phyloP scores from a whole-genome alignment of 1,140 invertebrate species.

The Drosophila simulans region DNA sequence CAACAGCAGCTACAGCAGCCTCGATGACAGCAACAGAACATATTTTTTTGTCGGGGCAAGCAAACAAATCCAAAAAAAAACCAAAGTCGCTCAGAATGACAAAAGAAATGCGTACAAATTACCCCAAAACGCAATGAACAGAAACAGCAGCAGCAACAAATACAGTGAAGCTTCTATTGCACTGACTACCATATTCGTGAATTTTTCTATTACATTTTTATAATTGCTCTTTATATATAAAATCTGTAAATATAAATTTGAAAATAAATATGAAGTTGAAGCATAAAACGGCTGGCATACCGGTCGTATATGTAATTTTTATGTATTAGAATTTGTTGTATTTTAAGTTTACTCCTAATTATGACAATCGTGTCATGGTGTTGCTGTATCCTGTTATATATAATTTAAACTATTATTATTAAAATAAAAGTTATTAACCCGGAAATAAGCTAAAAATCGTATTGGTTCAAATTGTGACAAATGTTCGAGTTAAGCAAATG shows the following conservation, averaged over 20 bases:
- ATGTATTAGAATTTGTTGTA: too few relatives aligned
- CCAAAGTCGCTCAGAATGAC: slow-evolving; percentile 46
- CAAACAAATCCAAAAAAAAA: slow-evolving; percentile 48
- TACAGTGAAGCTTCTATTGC: slow-evolving; percentile 3
- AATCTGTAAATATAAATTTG: too few relatives aligned
- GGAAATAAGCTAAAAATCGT: too few relatives aligned
- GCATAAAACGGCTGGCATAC: too few relatives aligned
- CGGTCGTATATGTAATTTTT: too few relatives aligned
- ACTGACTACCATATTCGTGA: not conserved
- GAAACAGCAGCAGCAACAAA: slow-evolving; percentile 57
- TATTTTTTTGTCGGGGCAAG: slow-evolving; percentile 36
- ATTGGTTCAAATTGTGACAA: not conserved
- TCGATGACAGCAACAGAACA: slow-evolving; percentile 50
- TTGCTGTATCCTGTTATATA: too few relatives aligned
- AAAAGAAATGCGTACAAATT: slow-evolving; percentile 79
- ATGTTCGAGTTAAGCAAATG: not conserved
- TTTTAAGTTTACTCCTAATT: too few relatives aligned
- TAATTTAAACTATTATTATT: too few relatives aligned
- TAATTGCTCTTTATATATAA: not conserved
- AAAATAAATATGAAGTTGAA: too few relatives aligned
- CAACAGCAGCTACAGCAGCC: slow-evolving; percentile 38
- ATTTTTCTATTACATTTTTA: not conserved
- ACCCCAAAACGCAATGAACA: slow-evolving; percentile 61
- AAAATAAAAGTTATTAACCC: too few relatives aligned
- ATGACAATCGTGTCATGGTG: too few relatives aligned